Evolutionary conservation across 1,140 invertebrate genomes (phyloP), one percentile per base, ranked within the genome.

Genomic region (Drosophila insularis): DNA sequence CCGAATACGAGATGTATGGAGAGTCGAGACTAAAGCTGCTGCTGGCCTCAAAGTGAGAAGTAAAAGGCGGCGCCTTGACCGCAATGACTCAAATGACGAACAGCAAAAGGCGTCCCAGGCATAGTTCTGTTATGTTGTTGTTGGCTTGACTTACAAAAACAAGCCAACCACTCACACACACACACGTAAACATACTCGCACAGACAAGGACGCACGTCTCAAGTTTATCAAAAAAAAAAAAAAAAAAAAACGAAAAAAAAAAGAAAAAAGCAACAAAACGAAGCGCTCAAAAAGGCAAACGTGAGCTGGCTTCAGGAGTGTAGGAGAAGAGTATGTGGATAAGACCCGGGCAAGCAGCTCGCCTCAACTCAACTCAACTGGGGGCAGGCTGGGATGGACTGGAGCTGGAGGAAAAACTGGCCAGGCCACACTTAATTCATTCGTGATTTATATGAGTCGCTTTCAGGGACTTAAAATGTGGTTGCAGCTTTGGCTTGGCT

Each of bases 381-480:
- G 43, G 6, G 43, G 17, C 17, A 21, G 14, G 1, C 6, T 35
- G 40, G 13, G n/a, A 1, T 27, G 27, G 27, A 27, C 27, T 2
- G 43, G 66, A 60, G 63, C 60, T 50, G 53, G 70, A 64, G 71
- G 66, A 63, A 65, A 64, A 80, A 68, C 78, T 77, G 78, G 40
- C 66, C 67, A 65, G 68, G 76, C 75, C 85, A 75, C 85, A 89
- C 84, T 89, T 89, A 89, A 89, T 89, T 89, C 85, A 89, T 89
- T 80, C 80, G 80, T 89, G 84, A 89, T 89, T 89, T 89, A 89
- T 89, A 84, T 78, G 80, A 84, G 77, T 78, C 71, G 77, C 76
- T 89, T 89, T 89, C 65, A 65, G 67, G 64, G 84, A 80, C 80
- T 89, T 89, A 72, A 89, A 89, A 78, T 89, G 80, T 80, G 84